A percentile compares a stretch with the other conserved stretches of the same genome.
These are phyloP conservation scores for Seladonia tumulorum DNA, from an alignment of 2,888 invertebrate species.

Conservation along the genomic window DNA sequence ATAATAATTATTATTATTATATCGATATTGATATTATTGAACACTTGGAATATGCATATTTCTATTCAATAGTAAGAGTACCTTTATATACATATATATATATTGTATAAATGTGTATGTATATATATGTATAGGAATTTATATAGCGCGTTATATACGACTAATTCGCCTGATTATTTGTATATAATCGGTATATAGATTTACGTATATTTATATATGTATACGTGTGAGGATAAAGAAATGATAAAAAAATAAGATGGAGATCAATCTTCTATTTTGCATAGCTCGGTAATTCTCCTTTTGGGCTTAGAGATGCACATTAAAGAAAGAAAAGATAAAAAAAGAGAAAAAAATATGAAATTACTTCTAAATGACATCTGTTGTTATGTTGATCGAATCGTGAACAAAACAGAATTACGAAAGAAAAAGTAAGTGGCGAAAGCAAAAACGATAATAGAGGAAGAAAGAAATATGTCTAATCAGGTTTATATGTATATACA, in stretches of 20 bases:
- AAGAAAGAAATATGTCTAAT: slow-evolving; percentile 74
- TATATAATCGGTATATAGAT: slow-evolving; percentile 76
- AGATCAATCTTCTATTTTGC: slow-evolving; percentile 83
- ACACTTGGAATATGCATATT: slow-evolving; percentile 82
- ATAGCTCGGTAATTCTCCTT: slow-evolving; percentile 82
- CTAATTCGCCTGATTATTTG: slow-evolving; percentile 79
- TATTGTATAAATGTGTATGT: slow-evolving; percentile 73
- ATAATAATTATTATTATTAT: slow-evolving; percentile 79
- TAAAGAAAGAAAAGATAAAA: slow-evolving; percentile 53
- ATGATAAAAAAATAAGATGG: slow-evolving; percentile 51
- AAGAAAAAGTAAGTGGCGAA: slow-evolving; percentile 61
- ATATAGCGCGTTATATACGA: slow-evolving; percentile 79
- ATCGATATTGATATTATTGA: slow-evolving; percentile 82
- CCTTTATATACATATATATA: slow-evolving; percentile 75
- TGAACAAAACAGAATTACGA: slow-evolving; percentile 62
- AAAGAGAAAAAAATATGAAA: slow-evolving; percentile 49
- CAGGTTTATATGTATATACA: slow-evolving; percentile 75
- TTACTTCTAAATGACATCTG: slow-evolving; percentile 76
- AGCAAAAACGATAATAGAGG: slow-evolving; percentile 23
- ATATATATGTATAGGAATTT: slow-evolving; percentile 75
- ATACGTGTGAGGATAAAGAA: slow-evolving; percentile 71
- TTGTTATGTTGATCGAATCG: slow-evolving; percentile 75
- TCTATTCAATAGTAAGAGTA: slow-evolving; percentile 82
- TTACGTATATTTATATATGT: slow-evolving; percentile 79
- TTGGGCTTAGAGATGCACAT: slow-evolving; percentile 81